phyloP scores from a whole-genome alignment of 2,113 vertebrate species.

The Tychaedon coryphoeus region DNA sequence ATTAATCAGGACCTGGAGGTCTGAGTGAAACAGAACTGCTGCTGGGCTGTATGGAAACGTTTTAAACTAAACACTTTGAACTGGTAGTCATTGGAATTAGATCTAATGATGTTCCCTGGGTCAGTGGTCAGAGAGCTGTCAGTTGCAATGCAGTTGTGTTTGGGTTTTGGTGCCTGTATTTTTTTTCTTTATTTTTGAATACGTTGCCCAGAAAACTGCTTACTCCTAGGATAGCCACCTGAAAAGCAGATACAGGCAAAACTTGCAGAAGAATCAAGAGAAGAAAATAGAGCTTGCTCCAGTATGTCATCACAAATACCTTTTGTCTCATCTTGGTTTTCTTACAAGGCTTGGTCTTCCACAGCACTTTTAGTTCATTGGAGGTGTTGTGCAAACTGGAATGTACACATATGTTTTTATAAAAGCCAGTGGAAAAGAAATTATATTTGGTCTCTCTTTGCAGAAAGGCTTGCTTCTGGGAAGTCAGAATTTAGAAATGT shows the following conservation, averaged over 20 bases:
- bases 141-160: neutral
- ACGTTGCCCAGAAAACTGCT: neutral
- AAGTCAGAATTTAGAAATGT: slow-evolving; percentile 21
- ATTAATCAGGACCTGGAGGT: neutral
- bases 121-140: neutral
- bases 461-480: neutral
- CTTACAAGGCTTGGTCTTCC: neutral
- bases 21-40: neutral
- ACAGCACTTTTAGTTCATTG: neutral
- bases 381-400: neutral
- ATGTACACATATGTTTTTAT: neutral
- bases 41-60: neutral
- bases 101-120: neutral
- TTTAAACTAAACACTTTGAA: neutral
- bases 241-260: neutral
- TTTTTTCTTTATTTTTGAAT: neutral
- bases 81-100: neutral
- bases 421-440: neutral
- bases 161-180: neutral
- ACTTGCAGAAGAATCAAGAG: neutral
- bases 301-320: neutral
- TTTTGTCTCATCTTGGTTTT: neutral
- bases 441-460: neutral
- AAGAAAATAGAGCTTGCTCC: neutral
- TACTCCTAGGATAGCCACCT: neutral